Evolutionary conservation across 2,113 vertebrate species (phyloP), one percentile per base, ranked within the genome.

Genomic region (Petaurus breviceps): DNA sequence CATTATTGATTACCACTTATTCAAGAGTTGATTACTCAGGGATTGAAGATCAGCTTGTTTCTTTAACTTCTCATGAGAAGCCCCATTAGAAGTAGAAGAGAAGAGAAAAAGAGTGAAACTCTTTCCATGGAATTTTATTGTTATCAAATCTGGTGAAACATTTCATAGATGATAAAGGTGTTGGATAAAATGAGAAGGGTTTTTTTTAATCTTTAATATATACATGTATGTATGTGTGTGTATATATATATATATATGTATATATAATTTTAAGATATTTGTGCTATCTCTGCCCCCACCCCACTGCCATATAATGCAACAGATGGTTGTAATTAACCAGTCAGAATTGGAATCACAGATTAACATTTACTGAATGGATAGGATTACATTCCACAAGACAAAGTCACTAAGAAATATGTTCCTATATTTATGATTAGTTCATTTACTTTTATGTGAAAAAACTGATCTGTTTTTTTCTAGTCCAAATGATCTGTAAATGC

Each of bases 401-500:
- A 84, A 43, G 68, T 43, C 46, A 47, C 37, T 53, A 53, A 55
- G 12, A 10, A 37, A 50, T 77, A 43, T 31, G 25, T 25, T 31
- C 95, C 61, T 97, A 54, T 94, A 61, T 46, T 97, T 49, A 51
- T 1, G n/a, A 19, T 92, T 96, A 14, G 26, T 93, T 97, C 53
- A n/a, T 95, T 91, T 77, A 46, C 31, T 31, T n/a, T 95, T 57
- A 93, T 95, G 37, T 95, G 68, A 61, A 50, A 25, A 92, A 53
- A 25, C 37, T 90, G 0, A 43, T 94, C 94, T 95, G 47, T 57
- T 61, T 93, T 90, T 94, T 49, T 94, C 89, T 93, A n/a, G 89
- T 91, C 68, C 53, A 91, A 97, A 96, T 50, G n/a, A 84, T 53
- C 55, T 94, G n/a, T 51, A 43, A 68, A 93, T 94, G 50, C 24